Conservation (phyloP, 2,113 vertebrate genomes). For the Ptilorrhoa leucosticta region DNA sequence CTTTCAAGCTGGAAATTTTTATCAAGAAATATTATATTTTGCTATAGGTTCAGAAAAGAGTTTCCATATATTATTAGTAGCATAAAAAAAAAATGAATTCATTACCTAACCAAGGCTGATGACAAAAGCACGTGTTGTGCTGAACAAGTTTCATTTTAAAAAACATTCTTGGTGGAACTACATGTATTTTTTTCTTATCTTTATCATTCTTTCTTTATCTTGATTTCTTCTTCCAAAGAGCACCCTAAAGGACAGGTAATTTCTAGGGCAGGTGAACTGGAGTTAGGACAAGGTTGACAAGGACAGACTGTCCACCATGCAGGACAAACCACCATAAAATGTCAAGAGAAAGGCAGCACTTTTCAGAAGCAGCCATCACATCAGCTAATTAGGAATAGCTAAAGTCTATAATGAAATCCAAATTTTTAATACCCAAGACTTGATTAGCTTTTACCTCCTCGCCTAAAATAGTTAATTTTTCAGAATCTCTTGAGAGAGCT, state of each 20-base stretch:
- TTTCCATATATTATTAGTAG: not conserved
- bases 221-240: not conserved
- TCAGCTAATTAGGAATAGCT: not conserved
- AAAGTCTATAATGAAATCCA: not conserved
- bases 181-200: no score
- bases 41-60: not conserved
- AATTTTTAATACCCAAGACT: not conserved
- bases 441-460: not conserved
- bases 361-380: not conserved
- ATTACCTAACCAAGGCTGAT: not conserved
- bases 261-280: not conserved
- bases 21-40: not conserved
- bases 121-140: not conserved
- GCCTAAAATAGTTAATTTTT: not conserved
- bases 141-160: not conserved
- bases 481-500: not conserved
- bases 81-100: not conserved
- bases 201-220: not conserved
- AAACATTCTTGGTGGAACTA: not conserved
- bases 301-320: not conserved
- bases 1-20: not conserved
- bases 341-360: not conserved
- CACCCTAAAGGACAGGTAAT: not conserved
- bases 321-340: not conserved
- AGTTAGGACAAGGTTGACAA: not conserved